Evolutionary conservation across 2,888 invertebrate genomes (phyloP).

Genomic region (Eupithecia subfuscata): DNA sequence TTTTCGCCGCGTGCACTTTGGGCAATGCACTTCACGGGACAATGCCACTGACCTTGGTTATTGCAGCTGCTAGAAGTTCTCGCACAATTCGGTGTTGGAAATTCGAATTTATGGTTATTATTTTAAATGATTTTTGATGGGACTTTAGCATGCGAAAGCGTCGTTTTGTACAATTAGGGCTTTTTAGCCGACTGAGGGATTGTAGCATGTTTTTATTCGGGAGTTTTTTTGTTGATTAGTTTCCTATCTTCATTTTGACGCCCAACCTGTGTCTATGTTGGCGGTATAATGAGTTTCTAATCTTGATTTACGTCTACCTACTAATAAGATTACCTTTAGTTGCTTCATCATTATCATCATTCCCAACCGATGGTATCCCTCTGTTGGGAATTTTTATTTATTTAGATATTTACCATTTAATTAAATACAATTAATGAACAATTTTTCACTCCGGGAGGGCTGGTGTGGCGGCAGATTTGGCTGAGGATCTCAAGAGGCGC

Average conservation of each 20-base stretch:
- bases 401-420: no score
- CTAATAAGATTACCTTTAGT: no score
- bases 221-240: not conserved
- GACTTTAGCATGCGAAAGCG: slow-evolving; percentile 7
- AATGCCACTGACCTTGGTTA: slow-evolving; percentile 79
- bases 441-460: no score
- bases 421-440: no score
- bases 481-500: no score
- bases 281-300: not conserved
- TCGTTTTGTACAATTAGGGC: slow-evolving; percentile 10
- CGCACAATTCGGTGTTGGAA: slow-evolving; percentile 40
- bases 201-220: not conserved
- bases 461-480: no score
- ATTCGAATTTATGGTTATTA: slow-evolving; percentile 36
- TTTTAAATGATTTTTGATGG: slow-evolving; percentile 22
- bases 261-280: not conserved
- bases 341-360: no score
- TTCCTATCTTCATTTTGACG: not conserved
- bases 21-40: slow-evolving; percentile 78
- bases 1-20: slow-evolving; percentile 75
- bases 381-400: no score
- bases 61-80: slow-evolving; percentile 70
- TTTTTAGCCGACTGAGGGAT: not conserved
- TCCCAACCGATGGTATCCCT: no score
- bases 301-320: not conserved